Percentiles rank a stretch among this genome's conserved stretches.
Conservation (phyloP, 2,797 vertebrate species). For the Melopsittacus undulatus region DNA sequence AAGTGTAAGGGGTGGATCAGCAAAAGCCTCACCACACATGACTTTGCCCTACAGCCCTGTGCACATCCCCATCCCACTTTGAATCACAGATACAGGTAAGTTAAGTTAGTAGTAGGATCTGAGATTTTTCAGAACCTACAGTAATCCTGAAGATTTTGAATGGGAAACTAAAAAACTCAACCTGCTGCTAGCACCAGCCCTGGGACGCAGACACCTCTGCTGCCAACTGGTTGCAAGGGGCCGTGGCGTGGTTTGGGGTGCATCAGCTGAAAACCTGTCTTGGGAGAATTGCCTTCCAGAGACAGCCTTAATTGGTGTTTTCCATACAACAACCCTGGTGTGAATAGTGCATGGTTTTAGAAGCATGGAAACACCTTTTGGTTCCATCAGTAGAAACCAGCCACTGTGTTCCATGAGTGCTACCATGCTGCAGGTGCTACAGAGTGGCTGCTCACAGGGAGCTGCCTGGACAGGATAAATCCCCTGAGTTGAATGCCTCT, state of each 20-base stretch:
- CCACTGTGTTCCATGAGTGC: too few species aligned
- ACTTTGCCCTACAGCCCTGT: background rate
- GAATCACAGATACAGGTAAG: background rate
- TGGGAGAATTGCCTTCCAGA: rapidly evolving
- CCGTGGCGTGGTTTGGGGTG: rapidly evolving
- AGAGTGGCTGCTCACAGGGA: background rate
- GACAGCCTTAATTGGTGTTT: background rate
- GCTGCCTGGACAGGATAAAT: background rate
- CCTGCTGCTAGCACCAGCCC: background rate
- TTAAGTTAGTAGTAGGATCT: background rate
- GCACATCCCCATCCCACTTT: rapidly evolving
- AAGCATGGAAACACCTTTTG: background rate
- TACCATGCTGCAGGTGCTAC: background rate
- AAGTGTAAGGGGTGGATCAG: rapidly evolving
- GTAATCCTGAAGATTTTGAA: background rate
- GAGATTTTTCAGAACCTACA: background rate
- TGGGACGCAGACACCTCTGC: background rate
- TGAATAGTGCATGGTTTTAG: background rate
- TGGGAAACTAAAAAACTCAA: background rate
- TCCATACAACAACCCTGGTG: background rate
- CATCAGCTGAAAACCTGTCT: rapidly evolving
- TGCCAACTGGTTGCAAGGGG: background rate
- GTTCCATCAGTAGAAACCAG: background rate
- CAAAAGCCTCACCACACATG: background rate
- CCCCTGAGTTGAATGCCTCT: background rate